Percentiles rank a stretch among this genome's conserved stretches.
These are phyloP conservation scores for Onchidella celtica DNA, from an alignment of 2,888 invertebrate genomes.

Conservation along the genomic window DNA sequence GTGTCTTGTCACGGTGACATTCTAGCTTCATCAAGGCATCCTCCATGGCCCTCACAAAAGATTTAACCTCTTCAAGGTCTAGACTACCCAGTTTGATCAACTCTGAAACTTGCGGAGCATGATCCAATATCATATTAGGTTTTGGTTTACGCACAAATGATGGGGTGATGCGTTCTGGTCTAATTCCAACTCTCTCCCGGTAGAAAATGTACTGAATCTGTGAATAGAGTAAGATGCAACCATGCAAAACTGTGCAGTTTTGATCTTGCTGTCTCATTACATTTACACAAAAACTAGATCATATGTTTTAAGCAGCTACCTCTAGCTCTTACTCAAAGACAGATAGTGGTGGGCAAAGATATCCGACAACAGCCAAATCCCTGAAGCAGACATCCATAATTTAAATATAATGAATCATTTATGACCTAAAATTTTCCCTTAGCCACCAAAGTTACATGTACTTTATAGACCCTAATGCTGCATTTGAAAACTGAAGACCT, in stretches of 20 bases:
- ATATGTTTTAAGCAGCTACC: no score
- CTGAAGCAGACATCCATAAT: no score
- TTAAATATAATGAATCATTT: no score
- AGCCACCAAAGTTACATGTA: no score
- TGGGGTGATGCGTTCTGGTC: constrained; percentile 78
- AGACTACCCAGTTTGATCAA: constrained; percentile 97
- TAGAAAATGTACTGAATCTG: constrained; percentile 96
- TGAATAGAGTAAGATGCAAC: neutral
- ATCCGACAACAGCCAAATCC: no score
- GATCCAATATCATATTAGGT: constrained; percentile 87
- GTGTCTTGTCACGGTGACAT: constrained; percentile 75
- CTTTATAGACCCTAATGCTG: no score
- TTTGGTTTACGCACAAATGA: constrained; percentile 79
- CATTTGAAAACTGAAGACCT: no score
- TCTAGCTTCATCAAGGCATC: constrained; percentile 86
- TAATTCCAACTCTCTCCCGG: constrained; percentile 94
- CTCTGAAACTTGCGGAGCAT: constrained; percentile 96
- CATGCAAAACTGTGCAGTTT: neutral
- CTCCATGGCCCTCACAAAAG: constrained; percentile 94
- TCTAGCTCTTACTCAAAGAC: no score
- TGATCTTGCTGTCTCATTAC: no score
- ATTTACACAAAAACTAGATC: no score
- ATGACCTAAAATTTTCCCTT: no score
- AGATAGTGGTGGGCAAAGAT: no score
- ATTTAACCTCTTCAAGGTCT: constrained; percentile 92